A percentile compares a stretch with the other conserved stretches of the same genome.
phyloP scores from a whole-genome alignment of 1,140 invertebrate genomes.

The Drosophila virilis region DNA sequence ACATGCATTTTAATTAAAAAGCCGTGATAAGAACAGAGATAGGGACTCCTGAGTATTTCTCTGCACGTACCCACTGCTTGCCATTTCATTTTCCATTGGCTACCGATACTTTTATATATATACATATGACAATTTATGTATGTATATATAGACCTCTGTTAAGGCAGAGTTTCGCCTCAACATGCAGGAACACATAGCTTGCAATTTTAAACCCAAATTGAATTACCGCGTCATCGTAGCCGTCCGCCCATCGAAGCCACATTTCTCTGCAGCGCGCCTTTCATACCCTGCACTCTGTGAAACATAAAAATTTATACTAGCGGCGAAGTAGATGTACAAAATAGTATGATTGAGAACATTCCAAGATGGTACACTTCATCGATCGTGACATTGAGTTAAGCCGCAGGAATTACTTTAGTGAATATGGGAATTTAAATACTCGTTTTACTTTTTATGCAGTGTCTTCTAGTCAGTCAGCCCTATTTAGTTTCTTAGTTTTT shows the following conservation, averaged over 20 bases:
- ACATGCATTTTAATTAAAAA: conserved; percentile 79
- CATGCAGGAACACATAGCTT: conserved; percentile 59
- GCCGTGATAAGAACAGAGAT: conserved; percentile 28
- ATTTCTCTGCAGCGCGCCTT: conserved; percentile 13
- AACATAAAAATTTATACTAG: neutral
- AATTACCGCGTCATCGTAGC: conserved; percentile 60
- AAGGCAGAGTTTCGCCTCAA: conserved; percentile 49
- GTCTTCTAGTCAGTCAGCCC: too few relatives aligned
- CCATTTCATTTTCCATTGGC: conserved; percentile 5
- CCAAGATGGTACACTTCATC: too few relatives aligned
- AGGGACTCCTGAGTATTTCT: conserved; percentile 7
- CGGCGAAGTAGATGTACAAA: too few relatives aligned
- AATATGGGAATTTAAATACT: too few relatives aligned
- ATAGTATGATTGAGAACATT: too few relatives aligned
- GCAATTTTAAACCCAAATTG: conserved; percentile 81
- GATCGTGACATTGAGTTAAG: too few relatives aligned
- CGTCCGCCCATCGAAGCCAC: neutral
- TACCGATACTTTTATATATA: conserved; percentile 23
- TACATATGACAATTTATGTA: neutral
- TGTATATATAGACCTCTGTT: conserved; percentile 19
- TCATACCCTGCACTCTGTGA: neutral
- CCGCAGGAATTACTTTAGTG: too few relatives aligned
- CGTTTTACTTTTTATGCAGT: neutral
- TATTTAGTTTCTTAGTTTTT: neutral
- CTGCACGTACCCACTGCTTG: conserved; percentile 21